Base-by-base conservation (phyloP, 2,888 invertebrate species). In the Hirtodrosophila duncani region DNA sequence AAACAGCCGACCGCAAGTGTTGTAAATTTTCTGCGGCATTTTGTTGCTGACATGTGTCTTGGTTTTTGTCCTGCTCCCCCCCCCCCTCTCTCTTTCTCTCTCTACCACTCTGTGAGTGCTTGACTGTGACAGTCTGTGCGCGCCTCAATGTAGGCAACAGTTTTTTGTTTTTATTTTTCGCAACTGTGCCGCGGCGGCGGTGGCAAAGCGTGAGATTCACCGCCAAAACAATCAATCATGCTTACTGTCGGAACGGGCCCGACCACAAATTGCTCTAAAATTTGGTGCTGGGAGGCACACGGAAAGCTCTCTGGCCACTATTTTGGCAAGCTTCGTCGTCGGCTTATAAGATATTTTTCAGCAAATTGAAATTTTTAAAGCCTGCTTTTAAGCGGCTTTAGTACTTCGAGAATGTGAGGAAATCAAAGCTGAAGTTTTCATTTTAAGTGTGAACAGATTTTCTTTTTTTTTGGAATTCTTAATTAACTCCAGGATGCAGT, bases 201-300 rank as follows among this genome's bases (percentile, higher is more conserved):
- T 20, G 20, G 24, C 23, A 36, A 7, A 36, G 57, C 57, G 56
- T 21, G 45, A 42, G 58, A 71, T 37, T 55, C 63, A 58, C 57
- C 58, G 46, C 55, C 51, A 52, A 49, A 56, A 68, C 75, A 71
- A 75, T 75, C 74, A 78, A 75, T 75, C 74, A 75, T 75, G 68
- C 59, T 51, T 63, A 51, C 39, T 58, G 60, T 52, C 48, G 38
- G 21, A 30, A 24, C 42, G 2, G 31, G 13, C 45, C 17, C 55
- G 37, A 46, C 56, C 59, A 46, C 61, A 66, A 68, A 53, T 53
- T 53, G 57, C 56, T 45, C 45, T 36, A 50, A 60, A 57, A 64
- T 56, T 36, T 26, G 16, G n/a, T n/a, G n/a, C n/a, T 17, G 10
- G 21, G n/a, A 31, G 24, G 18, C n/a, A n/a, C n/a, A n/a, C n/a